A percentile compares a stretch with the other conserved stretches of the same genome.
These are phyloP conservation scores for Panthera leo DNA, from an alignment of 2,113 vertebrate genomes.

Conservation along the genomic window DNA sequence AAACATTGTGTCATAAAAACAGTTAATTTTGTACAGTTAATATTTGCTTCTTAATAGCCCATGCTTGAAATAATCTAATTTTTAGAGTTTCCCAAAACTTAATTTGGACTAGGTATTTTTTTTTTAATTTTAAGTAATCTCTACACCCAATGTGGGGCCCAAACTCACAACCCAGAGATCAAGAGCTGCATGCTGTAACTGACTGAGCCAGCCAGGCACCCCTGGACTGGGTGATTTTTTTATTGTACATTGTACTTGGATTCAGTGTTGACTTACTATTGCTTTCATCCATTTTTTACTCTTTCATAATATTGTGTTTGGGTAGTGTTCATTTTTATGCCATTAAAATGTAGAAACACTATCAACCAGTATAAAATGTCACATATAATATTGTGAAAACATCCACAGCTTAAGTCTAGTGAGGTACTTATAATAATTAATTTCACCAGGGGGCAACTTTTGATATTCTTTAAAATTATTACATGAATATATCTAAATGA, in stretches of 20 bases:
- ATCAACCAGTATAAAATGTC: background rate
- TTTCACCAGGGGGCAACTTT: background rate
- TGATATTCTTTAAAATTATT: constrained; percentile 35
- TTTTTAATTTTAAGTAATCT: too few species aligned
- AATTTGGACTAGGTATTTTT: background rate
- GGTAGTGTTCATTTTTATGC: constrained; percentile 7
- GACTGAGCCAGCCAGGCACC: too few species aligned
- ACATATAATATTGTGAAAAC: background rate
- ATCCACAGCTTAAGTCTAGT: background rate
- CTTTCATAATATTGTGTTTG: background rate
- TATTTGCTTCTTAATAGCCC: background rate
- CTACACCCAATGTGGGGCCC: too few species aligned
- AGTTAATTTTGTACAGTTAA: background rate
- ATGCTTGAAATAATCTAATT: constrained; percentile 34
- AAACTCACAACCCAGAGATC: too few species aligned
- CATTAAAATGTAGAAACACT: constrained; percentile 32
- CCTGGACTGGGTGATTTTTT: background rate
- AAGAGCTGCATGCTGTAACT: too few species aligned
- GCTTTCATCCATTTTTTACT: constrained; percentile 16
- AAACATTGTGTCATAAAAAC: constrained; percentile 26
- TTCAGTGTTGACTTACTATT: constrained; percentile 31
- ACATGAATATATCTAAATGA: constrained; percentile 3
- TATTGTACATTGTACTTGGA: background rate
- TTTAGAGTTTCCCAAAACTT: background rate
- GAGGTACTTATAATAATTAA: constrained; percentile 1